phyloP scores from a whole-genome alignment of 2,797 vertebrate species.

The Tangara arthus region DNA sequence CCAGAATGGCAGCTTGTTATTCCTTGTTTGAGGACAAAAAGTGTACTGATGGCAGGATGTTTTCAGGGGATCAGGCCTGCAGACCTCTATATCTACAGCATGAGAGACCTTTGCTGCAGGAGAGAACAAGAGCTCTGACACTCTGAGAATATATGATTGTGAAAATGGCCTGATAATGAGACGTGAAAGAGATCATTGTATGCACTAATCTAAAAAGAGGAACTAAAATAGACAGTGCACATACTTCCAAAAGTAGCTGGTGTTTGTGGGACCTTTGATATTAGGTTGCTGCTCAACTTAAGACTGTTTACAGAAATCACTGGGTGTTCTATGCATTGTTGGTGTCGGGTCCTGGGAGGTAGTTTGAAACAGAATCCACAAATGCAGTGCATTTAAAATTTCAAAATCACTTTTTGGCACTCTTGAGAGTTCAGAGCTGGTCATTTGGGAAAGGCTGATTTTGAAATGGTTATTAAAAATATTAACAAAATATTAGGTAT shows the following conservation, averaged over 20 bases:
- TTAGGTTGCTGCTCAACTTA: neutral
- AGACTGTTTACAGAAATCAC: neutral
- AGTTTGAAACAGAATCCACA: neutral
- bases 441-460: neutral
- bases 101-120: neutral
- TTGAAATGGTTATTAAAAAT: neutral
- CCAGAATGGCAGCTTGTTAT: conserved; percentile 7
- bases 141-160: neutral
- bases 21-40: conserved; percentile 26
- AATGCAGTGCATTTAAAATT: neutral
- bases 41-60: neutral
- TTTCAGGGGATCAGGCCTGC: neutral
- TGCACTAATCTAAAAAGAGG: neutral
- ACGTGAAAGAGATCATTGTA: neutral
- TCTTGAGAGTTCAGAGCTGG: neutral
- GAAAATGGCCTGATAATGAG: neutral
- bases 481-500: neutral
- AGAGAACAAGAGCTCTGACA: neutral
- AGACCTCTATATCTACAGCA: neutral
- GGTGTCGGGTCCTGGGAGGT: neutral
- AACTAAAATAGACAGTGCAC: neutral
- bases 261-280: neutral
- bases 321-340: neutral
- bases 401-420: neutral
- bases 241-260: neutral